Conservation (phyloP, 2,113 vertebrate species). For the Cebidichthys violaceus region DNA sequence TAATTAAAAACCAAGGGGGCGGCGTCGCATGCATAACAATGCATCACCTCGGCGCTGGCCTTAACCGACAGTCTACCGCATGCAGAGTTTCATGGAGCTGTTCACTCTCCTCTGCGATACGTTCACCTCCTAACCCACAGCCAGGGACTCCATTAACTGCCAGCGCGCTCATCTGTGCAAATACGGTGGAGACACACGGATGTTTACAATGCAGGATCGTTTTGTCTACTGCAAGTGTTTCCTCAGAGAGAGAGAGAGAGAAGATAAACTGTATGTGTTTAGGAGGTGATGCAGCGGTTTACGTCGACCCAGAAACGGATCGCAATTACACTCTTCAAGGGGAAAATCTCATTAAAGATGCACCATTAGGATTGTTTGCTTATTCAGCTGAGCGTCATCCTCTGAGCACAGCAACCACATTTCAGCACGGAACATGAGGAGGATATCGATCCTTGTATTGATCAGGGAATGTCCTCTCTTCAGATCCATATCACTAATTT, state of each 20-base stretch:
- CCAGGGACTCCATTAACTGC: conserved; percentile 29
- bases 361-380: background rate
- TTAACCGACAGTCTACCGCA: conserved; percentile 3
- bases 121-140: conserved; percentile 11
- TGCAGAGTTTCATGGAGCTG: conserved; percentile 18
- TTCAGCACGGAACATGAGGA: background rate
- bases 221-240: conserved; percentile 18
- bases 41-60: conserved; percentile 43
- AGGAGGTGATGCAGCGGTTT: background rate
- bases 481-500: background rate
- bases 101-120: conserved; percentile 36
- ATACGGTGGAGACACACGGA: conserved; percentile 30
- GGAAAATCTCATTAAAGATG: conserved; percentile 9
- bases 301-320: conserved; percentile 23
- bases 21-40: conserved; percentile 54
- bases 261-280: conserved; percentile 12
- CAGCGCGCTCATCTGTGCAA: conserved; percentile 37
- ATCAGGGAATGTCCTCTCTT: conserved; percentile 8
- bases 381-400: conserved; percentile 5
- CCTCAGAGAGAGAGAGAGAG: background rate
- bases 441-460: conserved; percentile 25
- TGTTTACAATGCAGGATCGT: conserved; percentile 17
- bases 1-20: conserved; percentile 73
- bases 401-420: background rate
- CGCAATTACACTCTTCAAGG: background rate